Conservation (phyloP, 2,888 invertebrate species). For the Seira ritae region DNA sequence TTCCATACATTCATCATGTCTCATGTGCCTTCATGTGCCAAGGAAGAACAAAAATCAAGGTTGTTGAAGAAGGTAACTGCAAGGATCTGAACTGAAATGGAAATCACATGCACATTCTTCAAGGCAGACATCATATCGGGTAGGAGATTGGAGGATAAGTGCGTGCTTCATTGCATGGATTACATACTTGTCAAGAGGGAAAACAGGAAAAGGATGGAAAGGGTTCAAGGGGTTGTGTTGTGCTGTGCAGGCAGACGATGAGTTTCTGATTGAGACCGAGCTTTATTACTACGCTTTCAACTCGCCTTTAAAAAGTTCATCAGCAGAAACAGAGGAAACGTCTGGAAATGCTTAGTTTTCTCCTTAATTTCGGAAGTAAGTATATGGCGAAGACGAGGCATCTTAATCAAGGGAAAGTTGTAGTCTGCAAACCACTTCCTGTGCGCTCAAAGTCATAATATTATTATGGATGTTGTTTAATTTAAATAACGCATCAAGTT, state of each 20-base stretch:
- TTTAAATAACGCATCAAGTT: no score
- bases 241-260: neutral
- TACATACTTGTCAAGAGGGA: neutral
- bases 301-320: neutral
- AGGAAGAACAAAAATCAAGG: conserved; percentile 55
- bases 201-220: neutral
- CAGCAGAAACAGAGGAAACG: no score
- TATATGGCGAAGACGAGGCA: neutral
- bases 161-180: no score
- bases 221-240: neutral
- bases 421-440: neutral
- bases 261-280: neutral
- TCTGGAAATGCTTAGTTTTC: no score
- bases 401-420: neutral
- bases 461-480: neutral
- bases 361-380: no score
- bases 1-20: neutral
- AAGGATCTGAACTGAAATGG: neutral
- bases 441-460: neutral
- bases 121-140: no score
- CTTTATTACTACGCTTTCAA: neutral
- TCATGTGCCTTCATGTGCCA: conserved; percentile 25
- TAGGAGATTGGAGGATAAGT: no score
- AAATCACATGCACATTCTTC: neutral
- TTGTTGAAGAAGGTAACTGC: conserved; percentile 19